Evolutionary conservation across 2,797 vertebrate genomes (phyloP).

Genomic region (Lepilemur septentrionalis): DNA sequence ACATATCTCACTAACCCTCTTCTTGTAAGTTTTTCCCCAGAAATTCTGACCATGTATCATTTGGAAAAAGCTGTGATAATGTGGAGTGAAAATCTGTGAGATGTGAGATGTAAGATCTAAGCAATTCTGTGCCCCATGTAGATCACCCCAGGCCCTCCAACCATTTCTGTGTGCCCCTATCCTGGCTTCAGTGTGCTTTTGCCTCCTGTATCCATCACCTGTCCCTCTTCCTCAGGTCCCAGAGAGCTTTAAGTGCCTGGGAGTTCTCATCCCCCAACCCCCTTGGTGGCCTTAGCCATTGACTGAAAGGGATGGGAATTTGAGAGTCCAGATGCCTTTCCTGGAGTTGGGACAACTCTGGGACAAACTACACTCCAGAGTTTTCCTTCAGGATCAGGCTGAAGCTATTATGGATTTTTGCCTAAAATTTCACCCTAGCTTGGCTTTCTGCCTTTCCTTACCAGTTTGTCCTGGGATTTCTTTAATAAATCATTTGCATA

Average conservation of each 20-base stretch:
- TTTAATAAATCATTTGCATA: background rate
- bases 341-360: background rate
- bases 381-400: background rate
- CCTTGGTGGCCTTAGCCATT: background rate
- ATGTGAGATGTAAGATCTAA: background rate
- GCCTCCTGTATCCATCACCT: background rate
- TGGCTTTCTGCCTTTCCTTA: background rate
- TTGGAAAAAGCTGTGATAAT: background rate
- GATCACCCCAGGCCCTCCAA: background rate
- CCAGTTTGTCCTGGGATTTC: background rate
- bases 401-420: background rate
- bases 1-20: background rate
- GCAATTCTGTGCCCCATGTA: background rate
- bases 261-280: background rate
- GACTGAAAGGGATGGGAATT: background rate
- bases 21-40: background rate
- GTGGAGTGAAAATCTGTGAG: background rate
- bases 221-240: background rate
- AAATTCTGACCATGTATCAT: background rate
- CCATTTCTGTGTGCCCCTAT: background rate
- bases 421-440: background rate
- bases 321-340: background rate
- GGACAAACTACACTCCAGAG: background rate
- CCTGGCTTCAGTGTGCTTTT: background rate
- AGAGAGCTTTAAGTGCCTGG: background rate